Evolutionary conservation across 37 sponge, comb jelly and placozoan genomes (phyloP), one percentile per base, ranked within the genome.

Genomic region (Theonella swinhoei): DNA sequence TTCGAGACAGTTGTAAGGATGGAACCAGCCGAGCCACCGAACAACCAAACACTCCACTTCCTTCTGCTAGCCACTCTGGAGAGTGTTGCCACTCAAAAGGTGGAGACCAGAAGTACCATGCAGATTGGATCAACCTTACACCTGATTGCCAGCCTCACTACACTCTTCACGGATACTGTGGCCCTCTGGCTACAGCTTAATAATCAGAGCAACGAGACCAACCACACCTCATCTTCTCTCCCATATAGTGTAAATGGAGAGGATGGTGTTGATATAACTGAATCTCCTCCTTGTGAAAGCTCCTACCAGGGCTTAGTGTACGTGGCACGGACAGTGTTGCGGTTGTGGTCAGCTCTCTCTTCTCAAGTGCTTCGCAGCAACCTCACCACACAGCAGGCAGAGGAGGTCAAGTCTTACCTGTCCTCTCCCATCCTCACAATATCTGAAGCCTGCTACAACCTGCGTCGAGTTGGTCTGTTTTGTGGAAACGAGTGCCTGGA

Each of bases 31-130:
- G 8, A 29, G 74, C 17, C 0, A 29, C 39, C 82, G 26, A 29
- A 76, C 22, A 78, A 91, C 65, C 31, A 34, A 4, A 60, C 39
- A 32, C 66, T 86, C 28, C 69, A 68, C 73, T 37, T 86, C 7
- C 76, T 91, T 5, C 67, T 91, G 24, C 76, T 91, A 31, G 64
- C 86, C 24, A 73, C 85, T 0, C 31, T 86, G 41, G 87, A 86
- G 65, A 70, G 83, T 20, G 33, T 71, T 9, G 38, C 79, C 29
- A 60, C 42, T n/a, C 24, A 25, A 31, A 62, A 40, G 9, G n/a
- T n/a, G n/a, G 68, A 34, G 42, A 30, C 81, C 34, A 47, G 77
- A 37, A 78, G 80, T 8, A 66, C 76, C 25, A 63, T 36, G 59
- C 82, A 77, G 40, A 29, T 86, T 2, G 2, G 38, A 26, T 72